These are phyloP conservation scores for Symphodus melops DNA, from an alignment of 2,113 vertebrate genomes.

Conservation along the genomic window DNA sequence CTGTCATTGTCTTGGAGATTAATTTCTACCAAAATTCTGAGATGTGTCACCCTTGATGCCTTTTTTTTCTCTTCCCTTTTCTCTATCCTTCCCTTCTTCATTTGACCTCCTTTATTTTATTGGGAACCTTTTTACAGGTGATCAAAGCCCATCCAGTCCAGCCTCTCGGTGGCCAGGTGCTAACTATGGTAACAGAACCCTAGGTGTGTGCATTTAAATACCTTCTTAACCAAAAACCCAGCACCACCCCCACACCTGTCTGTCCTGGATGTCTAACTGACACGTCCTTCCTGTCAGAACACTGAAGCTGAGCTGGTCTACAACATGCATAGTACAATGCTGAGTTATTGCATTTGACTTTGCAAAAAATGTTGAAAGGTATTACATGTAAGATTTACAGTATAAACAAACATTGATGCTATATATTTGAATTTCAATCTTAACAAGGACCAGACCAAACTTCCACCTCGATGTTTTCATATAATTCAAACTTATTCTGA, in stretches of 20 bases:
- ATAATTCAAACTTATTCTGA: neutral
- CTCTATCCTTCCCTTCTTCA: constrained; percentile 43
- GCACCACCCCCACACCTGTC: constrained; percentile 38
- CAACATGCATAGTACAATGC: constrained; percentile 51
- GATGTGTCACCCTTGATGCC: constrained; percentile 72
- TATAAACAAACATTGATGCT: neutral
- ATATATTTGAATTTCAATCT: neutral
- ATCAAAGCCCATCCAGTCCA: constrained; percentile 86
- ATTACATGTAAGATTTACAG: constrained; percentile 35
- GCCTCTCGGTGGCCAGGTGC: constrained; percentile 84
- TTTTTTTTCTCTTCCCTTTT: constrained; percentile 65
- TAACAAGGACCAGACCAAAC: neutral
- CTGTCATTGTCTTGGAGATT: constrained; percentile 40
- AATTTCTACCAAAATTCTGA: constrained; percentile 64
- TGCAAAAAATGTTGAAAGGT: neutral
- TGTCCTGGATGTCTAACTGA: constrained; percentile 55
- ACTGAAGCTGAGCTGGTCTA: constrained; percentile 57
- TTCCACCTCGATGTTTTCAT: neutral
- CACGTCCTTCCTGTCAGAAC: constrained; percentile 38
- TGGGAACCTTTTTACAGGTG: constrained; percentile 80
- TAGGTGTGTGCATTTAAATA: constrained; percentile 80
- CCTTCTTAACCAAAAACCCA: constrained; percentile 51
- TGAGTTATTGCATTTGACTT: constrained; percentile 44
- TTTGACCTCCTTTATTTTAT: constrained; percentile 19
- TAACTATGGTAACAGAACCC: constrained; percentile 84